Evolutionary conservation across 2,888 invertebrate genomes (phyloP).

Genomic region (Iselma pallidipennis): DNA sequence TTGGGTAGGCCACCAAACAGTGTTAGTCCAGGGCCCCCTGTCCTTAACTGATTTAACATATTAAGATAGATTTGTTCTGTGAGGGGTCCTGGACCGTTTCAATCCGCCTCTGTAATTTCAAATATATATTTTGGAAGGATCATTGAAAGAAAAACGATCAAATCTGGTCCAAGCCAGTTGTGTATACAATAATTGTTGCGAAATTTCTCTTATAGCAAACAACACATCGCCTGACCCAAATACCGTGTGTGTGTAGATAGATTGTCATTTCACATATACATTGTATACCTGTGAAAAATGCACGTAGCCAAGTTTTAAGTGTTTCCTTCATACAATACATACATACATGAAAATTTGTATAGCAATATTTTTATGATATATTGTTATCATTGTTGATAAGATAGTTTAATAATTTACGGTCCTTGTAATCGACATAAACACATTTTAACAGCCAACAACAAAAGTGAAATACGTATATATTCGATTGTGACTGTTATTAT

Average conservation of each 20-base stretch:
- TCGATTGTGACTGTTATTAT: not conserved
- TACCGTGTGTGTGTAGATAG: too few species aligned
- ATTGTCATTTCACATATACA: not conserved
- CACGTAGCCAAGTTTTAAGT: not conserved
- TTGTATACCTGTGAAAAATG: not conserved
- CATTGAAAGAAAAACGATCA: too few species aligned
- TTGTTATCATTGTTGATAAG: conserved; percentile 17
- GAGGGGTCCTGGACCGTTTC: too few species aligned
- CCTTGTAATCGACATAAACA: conserved; percentile 15
- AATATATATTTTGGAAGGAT: too few species aligned
- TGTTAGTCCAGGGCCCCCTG: too few species aligned
- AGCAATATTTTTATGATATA: conserved; percentile 16
- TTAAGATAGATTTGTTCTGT: too few species aligned
- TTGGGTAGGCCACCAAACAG: too few species aligned
- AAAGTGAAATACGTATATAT: not conserved
- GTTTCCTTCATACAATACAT: not conserved
- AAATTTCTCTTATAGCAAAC: not conserved
- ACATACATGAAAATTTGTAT: conserved; percentile 2
- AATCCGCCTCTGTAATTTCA: too few species aligned
- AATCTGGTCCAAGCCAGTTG: not conserved
- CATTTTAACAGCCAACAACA: not conserved
- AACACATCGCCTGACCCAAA: not conserved
- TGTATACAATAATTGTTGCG: not conserved
- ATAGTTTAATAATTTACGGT: not conserved
- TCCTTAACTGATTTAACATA: too few species aligned